Evolutionary conservation across 2,797 vertebrate species (phyloP).

Genomic region (Acestrorhynchus altus): DNA sequence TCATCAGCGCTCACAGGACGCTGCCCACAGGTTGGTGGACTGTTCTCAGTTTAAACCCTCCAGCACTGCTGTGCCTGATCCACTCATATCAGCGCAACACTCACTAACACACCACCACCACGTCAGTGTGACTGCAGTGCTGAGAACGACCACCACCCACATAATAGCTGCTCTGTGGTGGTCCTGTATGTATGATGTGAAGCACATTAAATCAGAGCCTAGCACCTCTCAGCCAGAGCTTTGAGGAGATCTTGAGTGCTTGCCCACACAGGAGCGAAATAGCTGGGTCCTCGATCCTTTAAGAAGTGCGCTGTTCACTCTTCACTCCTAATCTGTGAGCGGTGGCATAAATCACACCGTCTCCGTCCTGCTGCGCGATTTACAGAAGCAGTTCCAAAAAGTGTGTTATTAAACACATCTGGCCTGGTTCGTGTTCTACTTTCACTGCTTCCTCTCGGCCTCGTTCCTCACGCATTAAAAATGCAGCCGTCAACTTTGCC

Average conservation of each 20-base stretch:
- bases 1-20: too few species aligned
- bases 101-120: too few species aligned
- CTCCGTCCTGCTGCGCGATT: conserved; percentile 3
- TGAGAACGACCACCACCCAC: too few species aligned
- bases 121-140: too few species aligned
- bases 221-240: conserved; percentile 31
- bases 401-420: conserved; percentile 66
- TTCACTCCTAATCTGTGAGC: conserved; percentile 23
- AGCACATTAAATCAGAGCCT: conserved; percentile 29
- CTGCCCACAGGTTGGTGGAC: too few species aligned
- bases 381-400: conserved; percentile 21
- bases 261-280: conserved; percentile 35
- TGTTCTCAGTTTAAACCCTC: too few species aligned
- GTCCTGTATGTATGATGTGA: conserved; percentile 12
- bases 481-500: conserved; percentile 63
- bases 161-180: too few species aligned
- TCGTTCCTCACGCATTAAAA: conserved; percentile 59
- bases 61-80: too few species aligned
- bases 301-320: neutral
- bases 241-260: conserved; percentile 15
- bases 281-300: conserved; percentile 7
- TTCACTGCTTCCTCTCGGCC: neutral
- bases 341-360: neutral
- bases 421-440: conserved; percentile 41
- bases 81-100: too few species aligned